Conservation (phyloP, 2,113 vertebrate genomes). For the Indicator indicator region DNA sequence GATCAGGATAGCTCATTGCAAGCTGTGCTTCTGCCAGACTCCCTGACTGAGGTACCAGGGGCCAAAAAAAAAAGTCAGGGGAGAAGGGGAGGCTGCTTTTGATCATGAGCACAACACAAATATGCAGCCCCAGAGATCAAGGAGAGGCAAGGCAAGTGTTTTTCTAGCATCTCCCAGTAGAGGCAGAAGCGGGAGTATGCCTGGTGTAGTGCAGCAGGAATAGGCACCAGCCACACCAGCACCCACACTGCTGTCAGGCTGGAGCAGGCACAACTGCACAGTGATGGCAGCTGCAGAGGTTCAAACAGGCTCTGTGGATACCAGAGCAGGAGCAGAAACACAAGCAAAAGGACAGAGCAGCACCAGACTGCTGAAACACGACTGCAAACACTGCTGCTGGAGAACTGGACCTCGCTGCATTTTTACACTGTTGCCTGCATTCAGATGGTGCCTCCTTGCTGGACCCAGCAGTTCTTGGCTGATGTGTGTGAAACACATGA, state of each 20-base stretch:
- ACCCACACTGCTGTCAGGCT: neutral
- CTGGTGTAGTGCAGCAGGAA: neutral
- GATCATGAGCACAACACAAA: neutral
- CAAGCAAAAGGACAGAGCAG: neutral
- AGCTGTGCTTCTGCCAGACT: neutral
- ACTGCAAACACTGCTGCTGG: neutral
- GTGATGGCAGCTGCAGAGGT: neutral
- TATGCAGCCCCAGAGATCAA: neutral
- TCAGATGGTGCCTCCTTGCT: neutral
- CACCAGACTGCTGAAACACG: neutral
- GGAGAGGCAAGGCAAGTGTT: neutral
- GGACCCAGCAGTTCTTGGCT: neutral
- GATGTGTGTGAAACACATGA: neutral
- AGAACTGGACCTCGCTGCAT: neutral
- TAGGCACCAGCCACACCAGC: accelerated
- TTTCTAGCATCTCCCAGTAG: neutral
- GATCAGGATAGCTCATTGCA: neutral
- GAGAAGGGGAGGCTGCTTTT: neutral
- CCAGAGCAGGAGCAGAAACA: neutral
- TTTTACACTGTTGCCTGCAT: neutral
- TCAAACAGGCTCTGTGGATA: neutral
- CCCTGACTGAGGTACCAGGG: neutral
- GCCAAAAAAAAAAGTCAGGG: neutral
- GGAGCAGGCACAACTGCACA: neutral
- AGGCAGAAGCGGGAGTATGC: neutral